Conservation (phyloP, 2,888 invertebrate species). For the Myathropa florea region DNA sequence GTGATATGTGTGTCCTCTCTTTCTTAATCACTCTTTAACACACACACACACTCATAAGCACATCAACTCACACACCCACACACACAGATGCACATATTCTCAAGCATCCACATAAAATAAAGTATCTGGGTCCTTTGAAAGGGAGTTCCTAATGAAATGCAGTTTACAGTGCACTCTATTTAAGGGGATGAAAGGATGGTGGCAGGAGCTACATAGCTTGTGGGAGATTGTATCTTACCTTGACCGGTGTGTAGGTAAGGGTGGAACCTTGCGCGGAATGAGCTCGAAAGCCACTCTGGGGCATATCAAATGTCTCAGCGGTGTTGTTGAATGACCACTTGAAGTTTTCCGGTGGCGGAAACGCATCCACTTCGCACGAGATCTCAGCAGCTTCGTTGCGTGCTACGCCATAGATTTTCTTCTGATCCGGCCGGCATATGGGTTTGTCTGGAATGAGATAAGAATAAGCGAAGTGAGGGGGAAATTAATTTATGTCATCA, state of each 20-base stretch:
- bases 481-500: background rate
- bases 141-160: conserved; percentile 33
- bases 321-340: conserved; percentile 96
- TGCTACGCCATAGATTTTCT: conserved; percentile 91
- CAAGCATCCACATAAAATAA: conserved; percentile 43
- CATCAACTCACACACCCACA: background rate
- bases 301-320: conserved; percentile 89
- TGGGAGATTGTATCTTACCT: conserved; percentile 75
- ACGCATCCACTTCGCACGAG: conserved; percentile 91
- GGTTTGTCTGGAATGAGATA: conserved; percentile 87
- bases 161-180: conserved; percentile 32
- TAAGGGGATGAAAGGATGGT: background rate
- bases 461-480: background rate
- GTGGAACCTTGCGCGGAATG: conserved; percentile 84
- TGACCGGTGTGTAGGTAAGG: conserved; percentile 88
- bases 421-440: conserved; percentile 88
- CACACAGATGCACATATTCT: background rate
- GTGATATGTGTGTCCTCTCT: background rate
- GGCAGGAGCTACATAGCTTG: background rate
- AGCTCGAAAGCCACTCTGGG: conserved; percentile 84
- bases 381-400: conserved; percentile 90
- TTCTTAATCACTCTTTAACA: background rate
- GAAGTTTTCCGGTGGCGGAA: conserved; percentile 90
- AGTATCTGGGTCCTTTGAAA: conserved; percentile 15
- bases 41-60: background rate